Evolutionary conservation across 1,140 invertebrate species (phyloP), one percentile per base, ranked within the genome.

Genomic region (Bombus fervidus): DNA sequence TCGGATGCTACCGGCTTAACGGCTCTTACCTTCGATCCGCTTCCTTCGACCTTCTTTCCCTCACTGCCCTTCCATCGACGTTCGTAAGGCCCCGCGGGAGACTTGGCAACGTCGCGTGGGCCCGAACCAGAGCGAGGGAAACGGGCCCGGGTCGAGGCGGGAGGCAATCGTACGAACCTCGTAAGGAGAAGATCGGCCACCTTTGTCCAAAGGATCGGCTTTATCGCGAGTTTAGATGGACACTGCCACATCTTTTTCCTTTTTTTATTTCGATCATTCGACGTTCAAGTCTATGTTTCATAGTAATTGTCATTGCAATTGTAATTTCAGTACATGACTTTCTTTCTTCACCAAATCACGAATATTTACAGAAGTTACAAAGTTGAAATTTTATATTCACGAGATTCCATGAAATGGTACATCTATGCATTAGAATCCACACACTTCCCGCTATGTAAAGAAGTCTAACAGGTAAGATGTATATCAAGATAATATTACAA

Each of bases 1-100:
- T 91, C 85, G 87, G 85, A 91, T 89, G 91, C 91, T 91, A 90
- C 91, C 87, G 90, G 89, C 89, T 91, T 91, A 91, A 91, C 91
- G 85, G 89, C 80, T 82, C 71, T 88, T 86, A 79, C 86, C 87
- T 87, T 91, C 86, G 86, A 87, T 88, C 83, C 53, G 80, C 84
- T 84, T 72, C 86, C 81, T 72, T 75, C 76, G 84, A 85, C 78
- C 83, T 87, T 89, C 83, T 89, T 76, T 85, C 77, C 82, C 81
- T 77, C 80, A 77, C 89, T 86, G 85, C 81, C 87, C 81, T 91
- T 77, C 81, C 81, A 72, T 82, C 66, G 77, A 75, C 77, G 72
- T 83, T 81, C 74, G 71, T 73, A 37, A 34, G 72, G 59, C 77
- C 77, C 88, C 81, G 66, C 62, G 57, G 39, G 69, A 88, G 85